phyloP scores from a whole-genome alignment of 2,113 vertebrate species.

The Holacanthus passer region DNA sequence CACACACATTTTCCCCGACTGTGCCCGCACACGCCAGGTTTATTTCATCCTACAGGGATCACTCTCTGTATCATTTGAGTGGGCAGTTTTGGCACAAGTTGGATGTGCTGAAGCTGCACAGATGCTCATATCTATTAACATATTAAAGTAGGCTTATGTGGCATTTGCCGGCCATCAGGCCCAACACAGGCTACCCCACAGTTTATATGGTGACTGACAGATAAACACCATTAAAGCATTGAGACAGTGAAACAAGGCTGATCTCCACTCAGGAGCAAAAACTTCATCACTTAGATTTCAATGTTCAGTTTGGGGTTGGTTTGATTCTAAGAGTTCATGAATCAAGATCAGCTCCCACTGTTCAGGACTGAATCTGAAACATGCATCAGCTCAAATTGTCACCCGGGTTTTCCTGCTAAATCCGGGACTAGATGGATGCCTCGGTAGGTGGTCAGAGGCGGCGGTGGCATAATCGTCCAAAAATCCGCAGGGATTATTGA shows the following conservation, averaged over 20 bases:
- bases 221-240: slow-evolving; percentile 35
- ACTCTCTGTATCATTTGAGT: slow-evolving; percentile 6
- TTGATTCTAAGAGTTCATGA: not conserved
- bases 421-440: slow-evolving; percentile 16
- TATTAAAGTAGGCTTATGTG: slow-evolving; percentile 40
- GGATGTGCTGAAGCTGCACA: slow-evolving; percentile 43
- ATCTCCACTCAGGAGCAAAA: not conserved
- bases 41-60: slow-evolving; percentile 4
- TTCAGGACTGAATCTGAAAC: not conserved
- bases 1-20: slow-evolving; percentile 5
- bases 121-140: slow-evolving; percentile 51
- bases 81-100: slow-evolving; percentile 20
- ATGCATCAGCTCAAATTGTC: not conserved
- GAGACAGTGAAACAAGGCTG: slow-evolving; percentile 11
- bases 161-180: slow-evolving; percentile 24
- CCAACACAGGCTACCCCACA: slow-evolving; percentile 19
- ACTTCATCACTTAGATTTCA: not conserved
- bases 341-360: not conserved
- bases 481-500: slow-evolving; percentile 73
- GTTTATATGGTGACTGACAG: slow-evolving; percentile 37
- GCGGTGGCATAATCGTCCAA: slow-evolving; percentile 44
- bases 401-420: not conserved
- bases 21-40: not conserved
- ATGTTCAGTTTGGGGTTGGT: not conserved
- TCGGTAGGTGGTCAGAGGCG: slow-evolving; percentile 44